A percentile compares a stretch with the other conserved stretches of the same genome.
Evolutionary conservation across 2,113 vertebrate species (phyloP).

Genomic region (Saccopteryx bilineata): DNA sequence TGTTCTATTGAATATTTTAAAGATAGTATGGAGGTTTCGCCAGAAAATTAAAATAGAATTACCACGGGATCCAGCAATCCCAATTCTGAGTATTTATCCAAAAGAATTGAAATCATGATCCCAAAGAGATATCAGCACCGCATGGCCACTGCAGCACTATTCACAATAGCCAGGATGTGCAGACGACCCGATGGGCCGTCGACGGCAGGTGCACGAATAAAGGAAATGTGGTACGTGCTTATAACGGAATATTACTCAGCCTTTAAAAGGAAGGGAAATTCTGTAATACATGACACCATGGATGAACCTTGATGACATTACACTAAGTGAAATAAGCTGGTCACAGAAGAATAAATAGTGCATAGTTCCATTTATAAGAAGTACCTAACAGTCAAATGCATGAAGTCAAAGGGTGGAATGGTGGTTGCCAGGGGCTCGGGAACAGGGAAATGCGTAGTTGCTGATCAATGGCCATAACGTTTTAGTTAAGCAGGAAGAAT

Average conservation of each 20-base stretch:
- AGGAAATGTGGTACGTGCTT: background rate
- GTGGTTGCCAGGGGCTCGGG: background rate
- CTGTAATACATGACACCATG: background rate
- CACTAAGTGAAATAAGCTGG: background rate
- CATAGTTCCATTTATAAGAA: background rate
- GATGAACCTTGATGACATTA: background rate
- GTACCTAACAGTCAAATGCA: background rate
- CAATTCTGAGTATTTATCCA: background rate
- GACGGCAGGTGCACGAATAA: background rate
- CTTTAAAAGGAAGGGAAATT: slow-evolving; percentile 4
- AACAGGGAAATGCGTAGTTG: background rate
- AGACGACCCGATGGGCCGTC: no score
- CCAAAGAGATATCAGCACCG: background rate
- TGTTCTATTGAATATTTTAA: background rate
- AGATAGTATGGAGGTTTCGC: background rate
- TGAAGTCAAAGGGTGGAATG: background rate
- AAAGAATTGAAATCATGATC: background rate
- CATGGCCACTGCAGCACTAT: background rate
- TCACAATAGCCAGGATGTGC: background rate
- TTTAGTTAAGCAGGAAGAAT: background rate
- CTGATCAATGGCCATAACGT: background rate
- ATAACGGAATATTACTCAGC: background rate
- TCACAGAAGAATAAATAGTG: background rate
- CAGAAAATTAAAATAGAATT: background rate
- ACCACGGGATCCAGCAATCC: background rate